Evolutionary conservation across 2,888 invertebrate genomes (phyloP), one percentile per base, ranked within the genome.

Genomic region (Noctua pronuba): DNA sequence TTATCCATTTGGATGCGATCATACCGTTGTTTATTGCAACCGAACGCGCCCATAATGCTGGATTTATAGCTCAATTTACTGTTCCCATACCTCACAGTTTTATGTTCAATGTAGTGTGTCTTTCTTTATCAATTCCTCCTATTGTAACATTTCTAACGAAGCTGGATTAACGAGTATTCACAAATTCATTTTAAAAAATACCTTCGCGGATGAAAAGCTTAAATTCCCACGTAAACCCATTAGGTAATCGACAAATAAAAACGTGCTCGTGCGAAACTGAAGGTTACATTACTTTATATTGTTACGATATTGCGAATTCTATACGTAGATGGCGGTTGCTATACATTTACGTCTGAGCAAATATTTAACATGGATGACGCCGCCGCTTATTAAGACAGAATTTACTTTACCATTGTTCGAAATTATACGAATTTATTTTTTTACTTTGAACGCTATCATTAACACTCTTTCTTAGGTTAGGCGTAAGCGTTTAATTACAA

Each of bases 41-140:
- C 69, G 82, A 82, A 83, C 84, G 84, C 65, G 62, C 77, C 68
- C 79, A 69, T 84, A 84, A 82, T 81, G 65, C 66, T 55, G 73
- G 82, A 89, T 90, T 89, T 88, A 90, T 91, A 88, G 88, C 89
- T 90, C 89, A 86, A 90, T 92, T 90, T 91, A 87, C 83, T 88
- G 86, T 86, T 87, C 82, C 81, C 84, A 86, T 88, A 73, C 78
- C 83, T 80, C 84, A 82, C 80, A 83, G 86, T 84, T 88, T 85
- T 86, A 82, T 86, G 66, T 82, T 69, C 71, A 83, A 83, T 86
- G 83, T 83, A 74, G 79, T 79, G 68, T 60, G 55, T n/a, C 8
- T 72, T 76, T 71, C 41, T 75, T 80, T 75, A 73, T 75, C 46
- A 83, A 71, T 62, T 71, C 31, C 41, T 83, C 24, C 28, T 78